Evolutionary conservation across 2,797 vertebrate genomes (phyloP), one percentile per base, ranked within the genome.

Genomic region (Petrocephalus schoutedeni): DNA sequence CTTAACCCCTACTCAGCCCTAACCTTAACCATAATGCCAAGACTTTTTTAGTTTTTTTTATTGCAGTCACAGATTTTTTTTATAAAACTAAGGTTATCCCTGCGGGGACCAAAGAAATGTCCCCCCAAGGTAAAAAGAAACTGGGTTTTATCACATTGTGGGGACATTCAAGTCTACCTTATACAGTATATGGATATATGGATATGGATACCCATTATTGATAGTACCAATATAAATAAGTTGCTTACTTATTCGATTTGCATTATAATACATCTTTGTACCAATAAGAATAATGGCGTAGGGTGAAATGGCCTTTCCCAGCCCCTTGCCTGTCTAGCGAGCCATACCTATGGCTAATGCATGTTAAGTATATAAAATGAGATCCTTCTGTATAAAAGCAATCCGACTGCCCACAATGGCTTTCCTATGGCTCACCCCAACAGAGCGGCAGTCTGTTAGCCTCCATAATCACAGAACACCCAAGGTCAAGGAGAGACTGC

Each of bases 291-390:
- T 92, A 95, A 95, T 94, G 94, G 95, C 97, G 96, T 97, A 97
- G 95, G 95, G 95, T 95, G 96, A 94, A 97, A 97, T 95, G 96
- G 94, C 96, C 94, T 96, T 93, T 94, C 95, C 96, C 96, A 96
- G 95, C 95, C 95, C 93, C 92, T 95, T 93, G 91, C 74, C 21
- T 89, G 56, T 64, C 56, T 41, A n/a, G 71, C 64, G 80, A 85
- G 84, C 12, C 45, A 21, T 41, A 59, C 45, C 51, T 61, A 74
- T 94, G 93, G 94, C 94, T 95, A 94, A 92, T 92, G 93, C 91
- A 90, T 85, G 61, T 89, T 90, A 92, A 94, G 91, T 90, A 92
- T 93, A 94, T 92, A 92, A 93, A 96, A 96, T 93, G 94, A 93
- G 95, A 96, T 95, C 94, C 95, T 96, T 96, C 95, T 93, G 92